phyloP scores from a whole-genome alignment of 1,140 invertebrate species.

The Campoletis sonorensis region DNA sequence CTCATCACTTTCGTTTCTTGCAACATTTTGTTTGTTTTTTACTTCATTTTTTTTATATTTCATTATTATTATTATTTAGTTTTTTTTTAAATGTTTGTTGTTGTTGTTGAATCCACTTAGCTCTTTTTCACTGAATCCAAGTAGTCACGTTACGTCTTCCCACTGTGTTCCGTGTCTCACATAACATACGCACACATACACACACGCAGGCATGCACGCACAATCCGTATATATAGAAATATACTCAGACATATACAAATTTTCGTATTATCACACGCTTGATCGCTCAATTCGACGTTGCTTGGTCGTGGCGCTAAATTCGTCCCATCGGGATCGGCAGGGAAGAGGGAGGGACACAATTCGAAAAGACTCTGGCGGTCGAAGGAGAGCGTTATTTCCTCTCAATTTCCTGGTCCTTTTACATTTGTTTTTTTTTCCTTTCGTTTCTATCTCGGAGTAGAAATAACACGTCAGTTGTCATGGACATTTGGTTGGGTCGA shows the following conservation, averaged over 20 bases:
- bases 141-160: constrained; percentile 27
- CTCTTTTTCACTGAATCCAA: constrained; percentile 32
- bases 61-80: constrained; percentile 2
- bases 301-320: neutral
- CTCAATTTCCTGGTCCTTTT: neutral
- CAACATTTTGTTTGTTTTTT: constrained; percentile 29
- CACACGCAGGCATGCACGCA: neutral
- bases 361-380: neutral
- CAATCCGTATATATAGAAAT: constrained; percentile 3
- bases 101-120: neutral
- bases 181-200: constrained; percentile 12
- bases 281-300: constrained; percentile 35
- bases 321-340: neutral
- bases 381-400: neutral
- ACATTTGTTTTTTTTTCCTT: neutral
- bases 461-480: too few species aligned
- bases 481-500: neutral
- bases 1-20: constrained; percentile 56
- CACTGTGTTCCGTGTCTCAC: constrained; percentile 5
- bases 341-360: neutral
- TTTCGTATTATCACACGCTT: constrained; percentile 63
- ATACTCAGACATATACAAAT: constrained; percentile 52
- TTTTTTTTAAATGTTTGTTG: too few species aligned
- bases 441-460: too few species aligned
- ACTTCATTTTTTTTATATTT: constrained; percentile 33